A percentile compares a stretch with the other conserved stretches of the same genome.
Evolutionary conservation across 2,888 invertebrate genomes (phyloP).

Genomic region (Acronicta psi): DNA sequence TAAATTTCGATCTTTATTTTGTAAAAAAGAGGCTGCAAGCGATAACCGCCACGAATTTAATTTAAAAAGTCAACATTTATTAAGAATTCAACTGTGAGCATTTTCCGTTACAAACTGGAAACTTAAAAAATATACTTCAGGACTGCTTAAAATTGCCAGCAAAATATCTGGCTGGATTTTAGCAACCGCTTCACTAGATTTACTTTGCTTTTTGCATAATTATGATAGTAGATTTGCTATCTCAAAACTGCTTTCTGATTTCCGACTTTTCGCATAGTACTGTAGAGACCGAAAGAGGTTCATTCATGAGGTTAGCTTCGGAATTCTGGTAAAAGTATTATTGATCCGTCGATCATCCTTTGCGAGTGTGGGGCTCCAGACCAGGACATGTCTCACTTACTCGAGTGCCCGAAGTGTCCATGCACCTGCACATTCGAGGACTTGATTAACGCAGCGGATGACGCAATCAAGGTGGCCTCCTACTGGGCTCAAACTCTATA

Average conservation of each 20-base stretch:
- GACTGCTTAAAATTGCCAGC: background rate
- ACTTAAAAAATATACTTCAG: conserved; percentile 17
- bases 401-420: too few relatives aligned
- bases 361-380: too few relatives aligned
- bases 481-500: too few relatives aligned
- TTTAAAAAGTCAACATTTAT: conserved; percentile 38
- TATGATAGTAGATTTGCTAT: background rate
- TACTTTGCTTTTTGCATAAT: background rate
- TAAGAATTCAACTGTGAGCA: conserved; percentile 26
- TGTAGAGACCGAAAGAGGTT: too few relatives aligned
- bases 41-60: conserved; percentile 21
- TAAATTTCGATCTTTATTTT: conserved; percentile 1
- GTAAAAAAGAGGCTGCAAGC: conserved; percentile 14
- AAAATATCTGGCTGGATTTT: background rate
- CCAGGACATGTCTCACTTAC: too few relatives aligned
- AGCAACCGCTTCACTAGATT: background rate
- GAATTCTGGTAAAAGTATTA: too few relatives aligned
- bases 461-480: too few relatives aligned
- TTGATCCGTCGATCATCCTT: too few relatives aligned
- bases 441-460: too few relatives aligned
- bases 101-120: conserved; percentile 5
- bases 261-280: too few relatives aligned
- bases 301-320: too few relatives aligned
- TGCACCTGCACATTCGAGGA: too few relatives aligned
- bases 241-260: background rate